Evolutionary conservation across 2,888 invertebrate genomes (phyloP).

Genomic region (Apotomis betuletana): DNA sequence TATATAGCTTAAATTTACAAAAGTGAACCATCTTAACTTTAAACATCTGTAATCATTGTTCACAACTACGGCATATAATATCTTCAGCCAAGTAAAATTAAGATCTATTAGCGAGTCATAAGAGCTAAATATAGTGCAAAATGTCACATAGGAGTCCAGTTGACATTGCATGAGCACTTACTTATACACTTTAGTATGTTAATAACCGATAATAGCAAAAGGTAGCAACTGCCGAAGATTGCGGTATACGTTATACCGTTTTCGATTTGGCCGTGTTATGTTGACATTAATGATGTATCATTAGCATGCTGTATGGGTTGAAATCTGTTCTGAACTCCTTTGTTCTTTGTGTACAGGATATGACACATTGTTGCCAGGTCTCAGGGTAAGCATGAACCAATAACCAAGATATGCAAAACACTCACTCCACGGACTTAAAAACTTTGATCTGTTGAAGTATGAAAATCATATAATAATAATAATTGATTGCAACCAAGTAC

Average conservation of each 20-base stretch:
- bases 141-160: slow-evolving; percentile 12
- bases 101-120: background rate
- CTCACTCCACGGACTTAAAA: too few species aligned
- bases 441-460: too few species aligned
- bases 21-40: slow-evolving; percentile 15
- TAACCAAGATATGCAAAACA: too few species aligned
- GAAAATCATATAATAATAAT: too few species aligned
- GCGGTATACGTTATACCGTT: too few species aligned
- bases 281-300: slow-evolving; percentile 16
- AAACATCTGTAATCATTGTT: background rate
- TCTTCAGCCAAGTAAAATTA: background rate
- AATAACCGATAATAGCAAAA: too few species aligned
- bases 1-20: too few species aligned
- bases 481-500: too few species aligned
- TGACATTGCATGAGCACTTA: slow-evolving; percentile 23
- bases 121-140: background rate
- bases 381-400: too few species aligned
- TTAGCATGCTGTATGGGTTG: slow-evolving; percentile 12
- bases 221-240: too few species aligned
- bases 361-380: background rate
- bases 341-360: slow-evolving; percentile 1
- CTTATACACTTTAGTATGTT: slow-evolving; percentile 7
- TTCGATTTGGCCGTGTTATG: background rate
- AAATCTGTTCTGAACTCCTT: slow-evolving; percentile 13
- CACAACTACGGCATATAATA: background rate